Conservation (phyloP, 2,113 vertebrate species). For the Gorsachius goisagi region DNA sequence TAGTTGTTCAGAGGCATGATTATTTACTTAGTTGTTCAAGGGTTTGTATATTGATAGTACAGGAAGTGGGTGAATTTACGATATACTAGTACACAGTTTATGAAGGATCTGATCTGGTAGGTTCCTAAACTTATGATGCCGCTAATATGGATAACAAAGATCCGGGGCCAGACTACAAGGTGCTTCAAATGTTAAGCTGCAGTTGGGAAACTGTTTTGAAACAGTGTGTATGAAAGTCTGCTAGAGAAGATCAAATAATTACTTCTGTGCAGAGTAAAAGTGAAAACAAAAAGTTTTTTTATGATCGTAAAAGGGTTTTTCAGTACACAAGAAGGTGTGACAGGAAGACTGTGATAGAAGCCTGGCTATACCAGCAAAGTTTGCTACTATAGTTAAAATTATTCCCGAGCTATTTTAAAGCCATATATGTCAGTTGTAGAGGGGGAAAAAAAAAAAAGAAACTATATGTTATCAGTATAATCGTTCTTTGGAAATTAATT, state of each 20-base stretch:
- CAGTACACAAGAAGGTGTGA: neutral
- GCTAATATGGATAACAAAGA: neutral
- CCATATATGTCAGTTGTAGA: neutral
- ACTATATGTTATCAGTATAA: neutral
- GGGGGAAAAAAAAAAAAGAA: neutral
- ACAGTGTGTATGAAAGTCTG: neutral
- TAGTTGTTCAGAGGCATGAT: neutral
- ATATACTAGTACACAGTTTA: neutral
- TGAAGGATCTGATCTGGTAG: neutral
- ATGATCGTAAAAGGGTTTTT: neutral
- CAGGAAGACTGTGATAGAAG: neutral
- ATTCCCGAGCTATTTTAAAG: neutral
- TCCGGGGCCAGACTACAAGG: neutral
- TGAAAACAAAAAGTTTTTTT: neutral
- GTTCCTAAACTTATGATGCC: neutral
- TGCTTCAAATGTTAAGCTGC: neutral
- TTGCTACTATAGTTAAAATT: neutral
- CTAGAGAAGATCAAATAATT: neutral
- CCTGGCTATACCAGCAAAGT: neutral
- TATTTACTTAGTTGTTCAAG: neutral
- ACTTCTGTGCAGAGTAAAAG: neutral
- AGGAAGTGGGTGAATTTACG: neutral
- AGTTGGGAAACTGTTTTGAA: neutral
- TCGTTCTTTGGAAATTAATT: neutral
- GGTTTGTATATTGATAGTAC: neutral